Conservation (phyloP, 1,140 invertebrate genomes). For the Drosophila seguyi region DNA sequence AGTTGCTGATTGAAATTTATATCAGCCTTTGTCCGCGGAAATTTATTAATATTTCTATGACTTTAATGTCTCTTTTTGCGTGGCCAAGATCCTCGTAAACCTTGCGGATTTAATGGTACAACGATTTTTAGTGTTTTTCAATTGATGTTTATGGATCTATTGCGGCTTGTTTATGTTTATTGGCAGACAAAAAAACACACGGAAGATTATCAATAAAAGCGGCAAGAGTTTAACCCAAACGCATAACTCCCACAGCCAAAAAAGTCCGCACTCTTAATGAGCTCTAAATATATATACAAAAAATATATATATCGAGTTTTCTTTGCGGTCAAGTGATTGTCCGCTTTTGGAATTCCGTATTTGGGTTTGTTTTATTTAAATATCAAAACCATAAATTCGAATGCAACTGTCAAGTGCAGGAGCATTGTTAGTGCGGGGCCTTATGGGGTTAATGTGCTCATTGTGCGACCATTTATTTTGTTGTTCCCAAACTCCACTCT, state of each 20-base stretch:
- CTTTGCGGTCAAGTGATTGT: conserved; percentile 49
- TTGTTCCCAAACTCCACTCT: conserved; percentile 6
- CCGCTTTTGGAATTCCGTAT: conserved; percentile 52
- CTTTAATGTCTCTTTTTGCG: conserved; percentile 59
- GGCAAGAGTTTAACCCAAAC: conserved; percentile 28
- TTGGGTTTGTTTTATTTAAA: conserved; percentile 75
- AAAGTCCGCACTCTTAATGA: conserved; percentile 65
- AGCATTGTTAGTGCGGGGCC: conserved; percentile 53
- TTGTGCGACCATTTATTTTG: conserved; percentile 64
- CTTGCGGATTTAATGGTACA: conserved; percentile 43
- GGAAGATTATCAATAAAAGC: conserved; percentile 29
- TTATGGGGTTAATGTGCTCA: conserved; percentile 74
- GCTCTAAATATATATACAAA: conserved; percentile 9
- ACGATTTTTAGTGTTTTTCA: conserved; percentile 44
- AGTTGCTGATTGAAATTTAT: conserved; percentile 76
- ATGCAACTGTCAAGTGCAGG: conserved; percentile 68
- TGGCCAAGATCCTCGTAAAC: conserved; percentile 30
- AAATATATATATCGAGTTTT: conserved; percentile 13
- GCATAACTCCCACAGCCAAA: conserved; percentile 61
- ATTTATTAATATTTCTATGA: conserved; percentile 50
- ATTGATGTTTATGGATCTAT: conserved; percentile 48
- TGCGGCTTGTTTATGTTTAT: conserved; percentile 58
- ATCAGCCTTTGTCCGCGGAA: conserved; percentile 39
- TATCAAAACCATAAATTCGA: conserved; percentile 68
- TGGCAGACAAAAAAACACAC: conserved; percentile 2